A percentile compares a stretch with the other conserved stretches of the same genome.
phyloP scores from a whole-genome alignment of 2,888 invertebrate species.

The Ephialtes manifestator region DNA sequence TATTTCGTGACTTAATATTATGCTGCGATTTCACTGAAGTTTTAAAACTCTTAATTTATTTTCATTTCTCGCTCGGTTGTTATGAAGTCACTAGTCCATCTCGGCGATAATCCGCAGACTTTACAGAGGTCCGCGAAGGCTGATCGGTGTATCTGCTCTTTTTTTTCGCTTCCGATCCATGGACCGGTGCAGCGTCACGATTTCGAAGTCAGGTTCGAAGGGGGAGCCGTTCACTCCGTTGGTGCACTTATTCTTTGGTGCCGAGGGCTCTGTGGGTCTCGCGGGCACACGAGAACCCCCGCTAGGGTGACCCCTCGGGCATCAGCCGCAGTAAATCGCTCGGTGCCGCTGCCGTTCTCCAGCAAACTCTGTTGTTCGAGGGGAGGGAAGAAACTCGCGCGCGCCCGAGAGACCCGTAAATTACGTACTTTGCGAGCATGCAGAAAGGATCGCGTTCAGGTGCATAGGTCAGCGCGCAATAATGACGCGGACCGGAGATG shows the following conservation, averaged over 20 bases:
- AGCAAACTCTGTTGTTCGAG: slow-evolving; percentile 15
- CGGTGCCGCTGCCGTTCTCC: slow-evolving; percentile 55
- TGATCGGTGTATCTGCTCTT: not conserved
- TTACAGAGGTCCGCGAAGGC: slow-evolving; percentile 49
- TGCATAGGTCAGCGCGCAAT: slow-evolving; percentile 80
- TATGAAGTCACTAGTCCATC: slow-evolving; percentile 42
- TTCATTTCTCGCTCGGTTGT: not conserved
- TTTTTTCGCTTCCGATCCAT: slow-evolving; percentile 19
- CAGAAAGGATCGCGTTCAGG: slow-evolving; percentile 81
- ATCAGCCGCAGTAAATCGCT: slow-evolving; percentile 82
- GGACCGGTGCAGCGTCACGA: slow-evolving; percentile 55
- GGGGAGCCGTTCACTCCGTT: slow-evolving; percentile 29
- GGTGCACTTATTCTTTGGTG: slow-evolving; percentile 62
- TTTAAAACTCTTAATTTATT: not conserved
- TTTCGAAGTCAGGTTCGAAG: slow-evolving; percentile 49
- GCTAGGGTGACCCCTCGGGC: slow-evolving; percentile 80
- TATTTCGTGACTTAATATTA: not conserved
- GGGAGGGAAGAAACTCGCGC: slow-evolving; percentile 75
- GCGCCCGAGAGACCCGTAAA: slow-evolving; percentile 80
- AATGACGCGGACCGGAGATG: slow-evolving; percentile 80
- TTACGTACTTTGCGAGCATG: slow-evolving; percentile 81
- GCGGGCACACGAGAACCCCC: slow-evolving; percentile 75
- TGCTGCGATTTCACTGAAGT: not conserved
- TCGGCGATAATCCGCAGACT: slow-evolving; percentile 72
- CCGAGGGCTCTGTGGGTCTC: slow-evolving; percentile 44